phyloP scores from a whole-genome alignment of 1,140 invertebrate species.

The Megathymus violae region DNA sequence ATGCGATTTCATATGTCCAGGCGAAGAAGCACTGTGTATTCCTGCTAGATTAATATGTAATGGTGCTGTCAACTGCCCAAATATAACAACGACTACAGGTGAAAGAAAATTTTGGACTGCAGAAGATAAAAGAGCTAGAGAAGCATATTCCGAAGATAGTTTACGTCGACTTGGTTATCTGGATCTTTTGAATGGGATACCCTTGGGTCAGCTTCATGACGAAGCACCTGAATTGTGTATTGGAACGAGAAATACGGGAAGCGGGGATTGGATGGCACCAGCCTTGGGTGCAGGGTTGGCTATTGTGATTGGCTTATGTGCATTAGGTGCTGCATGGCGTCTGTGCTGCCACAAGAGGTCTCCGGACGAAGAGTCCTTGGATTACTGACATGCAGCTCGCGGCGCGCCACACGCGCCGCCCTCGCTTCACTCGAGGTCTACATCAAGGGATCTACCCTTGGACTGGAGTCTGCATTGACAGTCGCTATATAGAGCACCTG shows the following conservation, averaged over 20 bases:
- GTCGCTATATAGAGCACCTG: slow-evolving; percentile 73
- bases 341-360: slow-evolving; percentile 81
- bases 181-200: slow-evolving; percentile 74
- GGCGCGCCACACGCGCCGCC: slow-evolving; percentile 75
- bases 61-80: slow-evolving; percentile 94
- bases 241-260: slow-evolving; percentile 57
- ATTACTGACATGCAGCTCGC: slow-evolving; percentile 83
- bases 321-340: slow-evolving; percentile 75
- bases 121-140: slow-evolving; percentile 78
- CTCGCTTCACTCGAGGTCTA: slow-evolving; percentile 67
- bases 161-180: slow-evolving; percentile 84
- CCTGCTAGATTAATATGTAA: slow-evolving; percentile 92
- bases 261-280: slow-evolving; percentile 75
- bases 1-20: slow-evolving; percentile 93
- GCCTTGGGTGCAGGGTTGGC: slow-evolving; percentile 72
- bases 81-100: slow-evolving; percentile 73
- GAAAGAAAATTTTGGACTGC: slow-evolving; percentile 72
- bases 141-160: slow-evolving; percentile 84
- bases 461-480: slow-evolving; percentile 84
- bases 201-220: slow-evolving; percentile 84
- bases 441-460: slow-evolving; percentile 70
- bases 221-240: slow-evolving; percentile 87
- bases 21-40: slow-evolving; percentile 91
- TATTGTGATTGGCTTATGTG: slow-evolving; percentile 66
- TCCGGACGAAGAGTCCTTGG: slow-evolving; percentile 77